A percentile compares a stretch with the other conserved stretches of the same genome.
phyloP scores from a whole-genome alignment of 2,113 vertebrate genomes.

The Ammospiza nelsoni region DNA sequence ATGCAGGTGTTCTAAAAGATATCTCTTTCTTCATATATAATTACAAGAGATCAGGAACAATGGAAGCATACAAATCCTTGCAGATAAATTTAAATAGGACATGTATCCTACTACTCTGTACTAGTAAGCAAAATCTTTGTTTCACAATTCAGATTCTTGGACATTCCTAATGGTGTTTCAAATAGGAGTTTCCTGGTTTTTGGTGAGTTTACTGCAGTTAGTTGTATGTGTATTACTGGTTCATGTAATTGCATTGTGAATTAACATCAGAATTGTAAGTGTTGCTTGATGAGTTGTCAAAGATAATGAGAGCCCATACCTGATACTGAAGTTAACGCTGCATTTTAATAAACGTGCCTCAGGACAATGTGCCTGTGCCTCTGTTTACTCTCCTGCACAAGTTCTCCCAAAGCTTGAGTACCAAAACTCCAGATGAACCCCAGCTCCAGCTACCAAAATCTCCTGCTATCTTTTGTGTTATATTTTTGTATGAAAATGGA shows the following conservation, averaged over 20 bases:
- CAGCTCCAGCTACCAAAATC: not conserved
- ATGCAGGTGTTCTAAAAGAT: not conserved
- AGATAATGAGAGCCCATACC: not conserved
- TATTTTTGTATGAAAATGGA: not conserved
- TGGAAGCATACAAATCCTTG: fast-evolving
- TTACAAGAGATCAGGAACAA: not conserved
- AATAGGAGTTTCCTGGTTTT: not conserved
- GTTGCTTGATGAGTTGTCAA: not conserved
- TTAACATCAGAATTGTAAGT: not conserved
- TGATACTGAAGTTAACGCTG: not conserved
- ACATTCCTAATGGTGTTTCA: not conserved
- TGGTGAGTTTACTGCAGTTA: not conserved
- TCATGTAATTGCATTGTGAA: not conserved
- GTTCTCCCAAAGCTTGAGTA: not conserved
- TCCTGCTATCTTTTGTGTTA: not conserved
- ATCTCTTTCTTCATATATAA: not conserved
- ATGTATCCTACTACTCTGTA: not conserved
- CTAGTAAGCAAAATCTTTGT: not conserved
- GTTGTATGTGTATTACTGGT: not conserved
- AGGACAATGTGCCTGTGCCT: not conserved
- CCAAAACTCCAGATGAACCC: not conserved
- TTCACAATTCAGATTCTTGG: not conserved
- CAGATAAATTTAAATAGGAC: not conserved
- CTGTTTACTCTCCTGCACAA: not conserved
- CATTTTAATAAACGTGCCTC: not conserved